Evolutionary conservation across 2,888 invertebrate genomes (phyloP), one percentile per base, ranked within the genome.

Genomic region (Ellobium chinense): DNA sequence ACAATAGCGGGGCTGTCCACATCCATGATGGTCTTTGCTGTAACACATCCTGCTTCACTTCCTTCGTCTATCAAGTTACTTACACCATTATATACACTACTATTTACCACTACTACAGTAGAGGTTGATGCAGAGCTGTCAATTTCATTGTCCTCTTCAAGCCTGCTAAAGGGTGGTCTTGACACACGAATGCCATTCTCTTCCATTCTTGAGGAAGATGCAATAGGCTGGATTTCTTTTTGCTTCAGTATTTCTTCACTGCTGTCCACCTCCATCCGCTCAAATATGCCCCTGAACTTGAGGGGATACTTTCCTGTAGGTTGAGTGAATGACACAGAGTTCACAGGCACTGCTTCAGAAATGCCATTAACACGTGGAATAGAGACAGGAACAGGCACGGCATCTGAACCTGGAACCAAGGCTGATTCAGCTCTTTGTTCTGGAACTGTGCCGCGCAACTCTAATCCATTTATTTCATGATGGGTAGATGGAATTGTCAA

Each of bases 1-100:
- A 80, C 80, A 31, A 72, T 80, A 14, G 80, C 80, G 2, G 80
- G 80, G 31, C 80, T 74, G 29, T 80, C 80, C n/a, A 58, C 63
- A 36, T 80, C 68, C 80, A 80, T 69, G 29, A 80, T 80, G 27
- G 75, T 58, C 68, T 80, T 80, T 18, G 80, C 60, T 14, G 74
- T 74, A 9, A 80, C 80, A 70, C 60, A 75, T 5, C 75, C 75
- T 62, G 75, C 80, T 27, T 75, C 75, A 39, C 80, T 62, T 14
- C 69, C 69, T 12, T 74, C 74, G 37, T 75, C 80, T 58, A 80
- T 75, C 37, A 80, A 63, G 46, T 62, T 75, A 75, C 70, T 80
- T 62, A 80, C 80, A 75, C 75, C 63, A 24, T 62, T 80, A 74
- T 75, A 80, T 74, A 80, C 80, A 80, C 69, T 62, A 37, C 72